Percentiles rank a stretch among this genome's conserved stretches.
phyloP scores from a whole-genome alignment of 2,797 vertebrate genomes.

The Anomalospiza imberbis region DNA sequence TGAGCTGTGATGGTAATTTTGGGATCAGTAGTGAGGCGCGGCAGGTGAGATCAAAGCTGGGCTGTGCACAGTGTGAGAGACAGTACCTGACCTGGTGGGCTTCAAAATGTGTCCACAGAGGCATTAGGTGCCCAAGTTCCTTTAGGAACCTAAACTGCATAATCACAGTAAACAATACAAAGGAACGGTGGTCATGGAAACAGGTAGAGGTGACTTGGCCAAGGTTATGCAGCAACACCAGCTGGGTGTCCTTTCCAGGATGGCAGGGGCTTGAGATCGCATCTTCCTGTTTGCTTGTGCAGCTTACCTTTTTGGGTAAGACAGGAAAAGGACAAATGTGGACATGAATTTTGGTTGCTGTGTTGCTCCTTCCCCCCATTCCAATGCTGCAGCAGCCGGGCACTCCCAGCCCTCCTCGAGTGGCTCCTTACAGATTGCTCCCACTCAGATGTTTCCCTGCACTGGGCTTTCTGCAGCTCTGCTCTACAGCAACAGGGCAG shows the following conservation, averaged over 20 bases:
- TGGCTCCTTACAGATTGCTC: neutral
- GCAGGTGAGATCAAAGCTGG: neutral
- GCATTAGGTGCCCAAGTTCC: neutral
- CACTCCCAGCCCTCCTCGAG: neutral
- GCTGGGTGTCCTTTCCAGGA: rapidly evolving
- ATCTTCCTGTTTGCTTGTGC: neutral
- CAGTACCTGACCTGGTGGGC: neutral
- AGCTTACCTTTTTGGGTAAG: neutral
- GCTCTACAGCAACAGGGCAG: neutral
- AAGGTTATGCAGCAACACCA: rapidly evolving
- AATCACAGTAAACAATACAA: neutral
- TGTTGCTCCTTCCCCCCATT: neutral
- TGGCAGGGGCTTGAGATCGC: neutral
- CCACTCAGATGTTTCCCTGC: neutral
- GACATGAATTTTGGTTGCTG: neutral
- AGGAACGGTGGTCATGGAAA: neutral
- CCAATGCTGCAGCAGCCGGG: neutral
- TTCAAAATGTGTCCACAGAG: neutral
- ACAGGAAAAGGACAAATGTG: neutral
- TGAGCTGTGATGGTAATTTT: neutral
- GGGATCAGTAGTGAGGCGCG: neutral
- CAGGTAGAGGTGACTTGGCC: neutral
- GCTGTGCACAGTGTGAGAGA: neutral
- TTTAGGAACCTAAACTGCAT: neutral
- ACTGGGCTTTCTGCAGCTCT: neutral